Conservation (phyloP, 2,113 vertebrate genomes). For the Fulica atra region DNA sequence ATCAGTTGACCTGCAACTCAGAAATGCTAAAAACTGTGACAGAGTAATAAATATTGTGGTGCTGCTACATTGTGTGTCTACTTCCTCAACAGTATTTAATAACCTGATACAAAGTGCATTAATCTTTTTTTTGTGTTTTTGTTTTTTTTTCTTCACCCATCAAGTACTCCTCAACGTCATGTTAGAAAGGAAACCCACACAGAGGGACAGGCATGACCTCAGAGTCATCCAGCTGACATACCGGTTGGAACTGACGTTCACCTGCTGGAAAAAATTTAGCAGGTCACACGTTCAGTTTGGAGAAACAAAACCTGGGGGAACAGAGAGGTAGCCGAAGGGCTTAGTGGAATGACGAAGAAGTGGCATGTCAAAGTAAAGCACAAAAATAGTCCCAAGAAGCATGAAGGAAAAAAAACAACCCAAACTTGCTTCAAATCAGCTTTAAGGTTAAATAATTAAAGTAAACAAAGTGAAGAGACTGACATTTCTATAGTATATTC, state of each 20-base stretch:
- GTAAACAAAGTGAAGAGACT: conserved; percentile 81
- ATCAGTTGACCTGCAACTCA: conserved; percentile 78
- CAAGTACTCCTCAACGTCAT: conserved; percentile 75
- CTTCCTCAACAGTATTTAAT: conserved; percentile 82
- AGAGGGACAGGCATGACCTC: conserved; percentile 62
- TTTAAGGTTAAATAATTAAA: conserved; percentile 69
- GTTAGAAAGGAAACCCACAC: conserved; percentile 71
- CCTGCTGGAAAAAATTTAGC: conserved; percentile 64
- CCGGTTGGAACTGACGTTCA: conserved; percentile 22
- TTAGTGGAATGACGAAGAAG: conserved; percentile 86
- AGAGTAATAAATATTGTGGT: conserved; percentile 88
- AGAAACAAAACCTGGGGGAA: conserved; percentile 61
- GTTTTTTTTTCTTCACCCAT: conserved; percentile 68
- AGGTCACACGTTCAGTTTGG: conserved; percentile 63
- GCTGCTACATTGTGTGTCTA: conserved; percentile 85
- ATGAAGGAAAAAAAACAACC: conserved; percentile 26
- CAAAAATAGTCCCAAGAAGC: conserved; percentile 64
- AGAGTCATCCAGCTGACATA: conserved; percentile 65
- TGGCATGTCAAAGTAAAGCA: conserved; percentile 70
- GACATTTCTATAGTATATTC: conserved; percentile 86
- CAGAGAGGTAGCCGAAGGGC: conserved; percentile 91
- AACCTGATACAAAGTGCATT: conserved; percentile 90
- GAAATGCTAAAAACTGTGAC: conserved; percentile 80
- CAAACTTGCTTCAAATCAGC: conserved; percentile 58
- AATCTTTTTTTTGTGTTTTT: conserved; percentile 70